Percentiles rank a stretch among this genome's conserved stretches.
Evolutionary conservation across 2,888 invertebrate genomes (phyloP).

Genomic region (Drosophila colorata): DNA sequence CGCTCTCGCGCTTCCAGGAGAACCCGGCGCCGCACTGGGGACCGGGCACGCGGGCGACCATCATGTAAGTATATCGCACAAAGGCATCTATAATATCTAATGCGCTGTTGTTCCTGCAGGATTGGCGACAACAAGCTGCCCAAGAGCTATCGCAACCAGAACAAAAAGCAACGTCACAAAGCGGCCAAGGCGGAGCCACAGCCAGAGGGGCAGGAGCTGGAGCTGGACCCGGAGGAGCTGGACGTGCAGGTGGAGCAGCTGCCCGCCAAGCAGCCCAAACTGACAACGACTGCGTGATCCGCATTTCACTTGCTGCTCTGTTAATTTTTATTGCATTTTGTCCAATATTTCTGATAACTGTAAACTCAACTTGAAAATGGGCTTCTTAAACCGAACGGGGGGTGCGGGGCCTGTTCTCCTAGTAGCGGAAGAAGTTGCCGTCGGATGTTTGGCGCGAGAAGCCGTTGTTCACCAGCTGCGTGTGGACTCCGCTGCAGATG

Average conservation of each 20-base stretch:
- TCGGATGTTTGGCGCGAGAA: conserved; percentile 92
- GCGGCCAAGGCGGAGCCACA: conserved; percentile 17
- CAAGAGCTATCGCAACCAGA: conserved; percentile 89
- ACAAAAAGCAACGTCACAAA: conserved; percentile 86
- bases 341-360: conserved; percentile 27
- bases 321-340: conserved; percentile 46
- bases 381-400: neutral
- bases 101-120: conserved; percentile 83
- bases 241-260: conserved; percentile 24
- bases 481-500: conserved; percentile 93
- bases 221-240: neutral
- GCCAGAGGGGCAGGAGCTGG: neutral
- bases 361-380: conserved; percentile 11
- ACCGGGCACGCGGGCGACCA: conserved; percentile 92
- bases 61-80: conserved; percentile 87
- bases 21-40: conserved; percentile 97
- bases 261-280: conserved; percentile 68
- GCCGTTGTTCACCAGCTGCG: conserved; percentile 92
- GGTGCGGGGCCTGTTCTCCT: conserved; percentile 31
- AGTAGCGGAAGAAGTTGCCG: conserved; percentile 90
- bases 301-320: conserved; percentile 22
- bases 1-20: conserved; percentile 92
- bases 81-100: conserved; percentile 17
- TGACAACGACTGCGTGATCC: conserved; percentile 61
- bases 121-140: conserved; percentile 87